Evolutionary conservation across 1,140 invertebrate species (phyloP), one percentile per base, ranked within the genome.

Genomic region (Metopolophium dirhodum): DNA sequence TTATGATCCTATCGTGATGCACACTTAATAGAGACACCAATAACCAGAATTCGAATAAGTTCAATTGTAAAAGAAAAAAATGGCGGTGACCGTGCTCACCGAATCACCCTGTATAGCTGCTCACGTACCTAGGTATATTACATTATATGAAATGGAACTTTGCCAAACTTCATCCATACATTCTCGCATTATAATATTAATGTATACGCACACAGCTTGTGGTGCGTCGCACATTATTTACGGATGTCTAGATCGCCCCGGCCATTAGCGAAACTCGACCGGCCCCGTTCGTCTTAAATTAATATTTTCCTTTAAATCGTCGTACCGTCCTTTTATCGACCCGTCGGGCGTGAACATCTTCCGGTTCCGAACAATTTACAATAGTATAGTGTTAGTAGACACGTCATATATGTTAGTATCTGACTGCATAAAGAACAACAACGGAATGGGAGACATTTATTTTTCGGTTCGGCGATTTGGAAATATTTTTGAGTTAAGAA

Each of bases 171-270:
- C 45, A 87, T 45, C 45, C 30, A 49, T 88, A 51, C n/a, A n/a
- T 6, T n/a, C 7, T 41, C 30, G 7, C 49, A 88, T 88, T 88
- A 88, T 49, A 51, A 51, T 88, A 51, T 88, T 88, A 88, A 88
- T 88, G 86, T 51, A 51, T 51, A 45, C 37, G 18, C 47, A 51
- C 18, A 88, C 86, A 88, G 86, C 86, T 88, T 88, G 86, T 88
- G 86, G 86, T 88, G 86, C 20, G 6, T n/a, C 7, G 1, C 47
- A 26, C 86, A 35, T 88, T 51, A 88, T 51, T 88, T 88, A 88
- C 86, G 45, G 86, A n/a, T 41, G 86, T 88, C 45, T 86, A 87
- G 86, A 87, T 87, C n/a, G 45, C 47, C 49, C 2, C 20, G 47
- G 47, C 47, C 47, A 88, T 88, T 88, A 51, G 86, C 8, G n/a